Evolutionary conservation across 37 sponge, comb jelly and placozoan species (phyloP).

Genomic region (Cladorhizidae sp.): DNA sequence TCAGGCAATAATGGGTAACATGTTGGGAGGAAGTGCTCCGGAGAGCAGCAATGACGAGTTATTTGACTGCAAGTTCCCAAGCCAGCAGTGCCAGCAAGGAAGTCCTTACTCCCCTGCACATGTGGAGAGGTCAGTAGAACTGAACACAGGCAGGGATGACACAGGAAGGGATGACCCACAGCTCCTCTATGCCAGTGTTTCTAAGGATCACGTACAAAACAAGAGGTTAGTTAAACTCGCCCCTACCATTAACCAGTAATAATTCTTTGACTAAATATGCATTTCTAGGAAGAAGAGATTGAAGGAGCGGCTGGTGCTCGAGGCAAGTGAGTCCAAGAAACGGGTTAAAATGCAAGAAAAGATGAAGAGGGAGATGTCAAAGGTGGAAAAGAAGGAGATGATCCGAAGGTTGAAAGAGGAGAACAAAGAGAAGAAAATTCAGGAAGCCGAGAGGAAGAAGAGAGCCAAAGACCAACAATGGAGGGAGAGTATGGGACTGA

Average conservation of each 20-base stretch:
- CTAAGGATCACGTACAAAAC: constrained; percentile 28
- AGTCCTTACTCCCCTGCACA: no score
- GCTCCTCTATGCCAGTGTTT: constrained; percentile 33
- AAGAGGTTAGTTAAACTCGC: constrained; percentile 11
- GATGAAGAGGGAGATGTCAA: constrained; percentile 21
- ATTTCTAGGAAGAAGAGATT: constrained; percentile 6
- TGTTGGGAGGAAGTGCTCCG: no score
- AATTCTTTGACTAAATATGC: not conserved
- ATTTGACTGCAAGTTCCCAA: no score
- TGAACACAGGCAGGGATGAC: no score
- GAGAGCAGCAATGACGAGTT: no score
- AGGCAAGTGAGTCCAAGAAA: not conserved
- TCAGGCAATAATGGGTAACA: no score
- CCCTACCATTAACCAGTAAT: not conserved
- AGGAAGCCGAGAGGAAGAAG: constrained; percentile 22
- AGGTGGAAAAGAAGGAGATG: constrained; percentile 24
- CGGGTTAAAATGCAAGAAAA: constrained; percentile 26
- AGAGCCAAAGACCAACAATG: constrained; percentile 22
- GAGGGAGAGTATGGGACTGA: constrained; percentile 14
- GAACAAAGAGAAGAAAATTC: not conserved
- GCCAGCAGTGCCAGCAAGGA: no score
- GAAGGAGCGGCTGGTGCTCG: constrained; percentile 11
- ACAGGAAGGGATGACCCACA: constrained; percentile 1
- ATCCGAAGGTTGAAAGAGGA: constrained; percentile 18
- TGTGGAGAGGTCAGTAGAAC: no score